These are phyloP conservation scores for Cylas formicarius DNA, from an alignment of 1,140 invertebrate genomes.

Conservation along the genomic window DNA sequence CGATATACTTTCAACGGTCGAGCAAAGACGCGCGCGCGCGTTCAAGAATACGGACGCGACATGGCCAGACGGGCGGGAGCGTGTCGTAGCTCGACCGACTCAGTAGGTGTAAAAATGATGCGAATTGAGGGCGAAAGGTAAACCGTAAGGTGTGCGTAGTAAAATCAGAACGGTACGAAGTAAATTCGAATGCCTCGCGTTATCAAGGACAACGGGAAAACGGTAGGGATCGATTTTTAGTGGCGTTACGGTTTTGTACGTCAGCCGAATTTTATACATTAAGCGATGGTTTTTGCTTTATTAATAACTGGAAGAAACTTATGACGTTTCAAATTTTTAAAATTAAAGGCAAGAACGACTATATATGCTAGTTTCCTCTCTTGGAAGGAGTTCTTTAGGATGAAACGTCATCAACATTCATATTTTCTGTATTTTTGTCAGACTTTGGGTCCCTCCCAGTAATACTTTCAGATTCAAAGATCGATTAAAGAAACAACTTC, in stretches of 20 bases:
- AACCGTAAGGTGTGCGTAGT: constrained; percentile 37
- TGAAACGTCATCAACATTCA: too few relatives aligned
- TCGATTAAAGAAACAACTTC: too few relatives aligned
- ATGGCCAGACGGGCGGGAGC: constrained; percentile 4
- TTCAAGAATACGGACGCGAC: neutral
- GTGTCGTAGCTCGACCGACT: constrained; percentile 19
- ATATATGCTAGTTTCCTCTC: too few relatives aligned
- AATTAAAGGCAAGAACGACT: neutral
- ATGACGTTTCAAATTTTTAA: neutral
- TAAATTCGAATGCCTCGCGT: constrained; percentile 7
- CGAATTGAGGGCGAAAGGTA: constrained; percentile 41
- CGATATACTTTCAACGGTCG: constrained; percentile 28
- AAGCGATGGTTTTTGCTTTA: too few relatives aligned
- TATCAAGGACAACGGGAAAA: neutral
- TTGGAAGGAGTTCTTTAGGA: too few relatives aligned
- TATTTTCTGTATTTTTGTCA: too few relatives aligned
- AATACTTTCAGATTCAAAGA: too few relatives aligned
- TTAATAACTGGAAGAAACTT: neutral
- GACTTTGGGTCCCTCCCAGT: too few relatives aligned
- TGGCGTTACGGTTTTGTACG: too few relatives aligned
- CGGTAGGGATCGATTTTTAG: neutral
- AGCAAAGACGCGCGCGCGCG: constrained; percentile 22
- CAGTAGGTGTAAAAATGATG: constrained; percentile 40
- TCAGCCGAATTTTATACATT: too few relatives aligned
- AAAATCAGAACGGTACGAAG: constrained; percentile 36